Conservation (phyloP, 2,113 vertebrate genomes). For the Larimichthys crocea region DNA sequence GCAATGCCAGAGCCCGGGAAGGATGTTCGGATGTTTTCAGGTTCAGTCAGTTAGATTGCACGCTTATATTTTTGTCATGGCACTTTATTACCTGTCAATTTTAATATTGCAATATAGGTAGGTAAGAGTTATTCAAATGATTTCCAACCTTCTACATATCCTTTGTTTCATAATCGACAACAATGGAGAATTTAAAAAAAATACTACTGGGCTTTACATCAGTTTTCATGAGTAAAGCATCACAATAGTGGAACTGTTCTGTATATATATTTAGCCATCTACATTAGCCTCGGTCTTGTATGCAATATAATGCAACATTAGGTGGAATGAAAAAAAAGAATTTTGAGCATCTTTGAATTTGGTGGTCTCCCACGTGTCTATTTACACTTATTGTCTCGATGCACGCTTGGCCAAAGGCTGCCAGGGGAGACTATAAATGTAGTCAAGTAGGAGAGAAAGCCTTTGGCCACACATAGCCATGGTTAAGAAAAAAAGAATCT, state of each 20-base stretch:
- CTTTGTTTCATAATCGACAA: not conserved
- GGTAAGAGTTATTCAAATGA: conserved; percentile 1
- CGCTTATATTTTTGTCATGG: conserved; percentile 13
- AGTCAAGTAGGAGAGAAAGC: conserved; percentile 9
- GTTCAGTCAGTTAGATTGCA: conserved; percentile 41
- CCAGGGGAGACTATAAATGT: conserved; percentile 8
- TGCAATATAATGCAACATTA: not conserved
- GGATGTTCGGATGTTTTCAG: conserved; percentile 51
- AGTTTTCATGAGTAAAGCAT: not conserved
- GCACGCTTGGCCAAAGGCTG: conserved; percentile 8
- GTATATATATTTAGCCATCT: not conserved
- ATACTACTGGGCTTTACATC: too few species aligned
- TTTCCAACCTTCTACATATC: not conserved
- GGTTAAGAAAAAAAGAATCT: conserved; percentile 39
- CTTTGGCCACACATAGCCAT: conserved; percentile 21
- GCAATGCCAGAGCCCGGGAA: conserved; percentile 25
- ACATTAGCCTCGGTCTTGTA: not conserved
- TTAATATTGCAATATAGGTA: not conserved
- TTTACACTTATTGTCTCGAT: conserved; percentile 31
- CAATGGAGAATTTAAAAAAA: not conserved
- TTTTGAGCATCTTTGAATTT: not conserved
- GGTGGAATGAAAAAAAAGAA: not conserved
- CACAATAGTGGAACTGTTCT: not conserved
- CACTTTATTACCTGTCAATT: conserved; percentile 12
- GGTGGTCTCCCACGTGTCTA: not conserved